These are phyloP conservation scores for Trissolcus japonicus DNA, from an alignment of 2,888 invertebrate species.

Conservation along the genomic window DNA sequence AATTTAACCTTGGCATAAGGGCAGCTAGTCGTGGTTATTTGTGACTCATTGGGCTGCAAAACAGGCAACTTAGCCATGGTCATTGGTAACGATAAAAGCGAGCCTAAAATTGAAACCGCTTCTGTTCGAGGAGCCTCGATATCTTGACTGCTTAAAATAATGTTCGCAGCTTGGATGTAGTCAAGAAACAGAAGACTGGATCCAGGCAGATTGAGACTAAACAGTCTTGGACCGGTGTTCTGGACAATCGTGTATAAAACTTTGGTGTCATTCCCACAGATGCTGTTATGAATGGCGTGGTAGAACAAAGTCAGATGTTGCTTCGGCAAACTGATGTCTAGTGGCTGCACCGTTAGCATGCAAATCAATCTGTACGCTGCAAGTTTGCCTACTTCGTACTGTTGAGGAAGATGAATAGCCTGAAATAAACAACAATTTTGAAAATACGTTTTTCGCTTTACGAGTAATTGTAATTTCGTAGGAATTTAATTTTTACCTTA, in stretches of 20 bases:
- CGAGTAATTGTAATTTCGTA: background rate
- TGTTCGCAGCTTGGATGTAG: slow-evolving; percentile 92
- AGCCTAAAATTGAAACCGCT: slow-evolving; percentile 92
- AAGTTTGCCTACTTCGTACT: slow-evolving; percentile 86
- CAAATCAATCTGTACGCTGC: slow-evolving; percentile 92
- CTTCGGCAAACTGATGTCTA: slow-evolving; percentile 81
- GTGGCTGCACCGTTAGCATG: slow-evolving; percentile 85
- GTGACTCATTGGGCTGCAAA: slow-evolving; percentile 81
- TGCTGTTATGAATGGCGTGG: slow-evolving; percentile 85
- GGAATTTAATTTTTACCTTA: slow-evolving; percentile 79
- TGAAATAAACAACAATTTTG: slow-evolving; percentile 60
- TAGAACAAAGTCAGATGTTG: slow-evolving; percentile 87
- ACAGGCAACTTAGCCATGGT: slow-evolving; percentile 82
- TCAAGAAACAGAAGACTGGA: slow-evolving; percentile 91
- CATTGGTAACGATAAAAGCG: slow-evolving; percentile 88
- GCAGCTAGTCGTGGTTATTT: slow-evolving; percentile 80
- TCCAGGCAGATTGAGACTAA: slow-evolving; percentile 92
- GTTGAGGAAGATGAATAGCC: slow-evolving; percentile 79
- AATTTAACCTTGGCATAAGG: slow-evolving; percentile 83
- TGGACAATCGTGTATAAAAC: slow-evolving; percentile 72
- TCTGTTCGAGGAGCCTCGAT: slow-evolving; percentile 91
- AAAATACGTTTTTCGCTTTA: background rate
- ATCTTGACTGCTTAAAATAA: slow-evolving; percentile 89
- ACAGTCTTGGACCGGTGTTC: slow-evolving; percentile 80
- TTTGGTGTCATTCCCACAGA: slow-evolving; percentile 77